phyloP scores from a whole-genome alignment of 2,113 vertebrate species.

The Pelmatolapia mariae region DNA sequence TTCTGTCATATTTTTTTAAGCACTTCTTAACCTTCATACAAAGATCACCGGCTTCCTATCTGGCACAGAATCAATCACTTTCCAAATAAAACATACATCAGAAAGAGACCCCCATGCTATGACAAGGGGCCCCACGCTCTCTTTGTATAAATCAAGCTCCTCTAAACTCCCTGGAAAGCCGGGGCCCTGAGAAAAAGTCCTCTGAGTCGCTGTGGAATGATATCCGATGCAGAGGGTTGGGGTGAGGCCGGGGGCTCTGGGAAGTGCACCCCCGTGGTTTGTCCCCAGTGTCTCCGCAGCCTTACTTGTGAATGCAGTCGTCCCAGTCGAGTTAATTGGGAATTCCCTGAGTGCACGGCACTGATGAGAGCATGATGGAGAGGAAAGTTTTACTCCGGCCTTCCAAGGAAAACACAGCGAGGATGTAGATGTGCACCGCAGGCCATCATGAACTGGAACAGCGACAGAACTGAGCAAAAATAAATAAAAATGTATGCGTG shows the following conservation, averaged over 20 bases:
- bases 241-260: constrained; percentile 52
- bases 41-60: constrained; percentile 19
- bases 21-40: neutral
- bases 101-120: constrained; percentile 46
- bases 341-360: constrained; percentile 51
- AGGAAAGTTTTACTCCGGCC: constrained; percentile 40
- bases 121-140: constrained; percentile 36
- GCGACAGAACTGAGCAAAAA: constrained; percentile 32
- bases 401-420: constrained; percentile 68
- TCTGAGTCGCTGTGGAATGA: constrained; percentile 43
- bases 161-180: constrained; percentile 45
- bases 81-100: constrained; percentile 55
- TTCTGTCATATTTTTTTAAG: neutral
- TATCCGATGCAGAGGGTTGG: constrained; percentile 48
- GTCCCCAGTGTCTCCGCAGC: constrained; percentile 21
- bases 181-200: constrained; percentile 52
- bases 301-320: constrained; percentile 34
- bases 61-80: constrained; percentile 45
- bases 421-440: constrained; percentile 50
- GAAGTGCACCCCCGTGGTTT: constrained; percentile 34
- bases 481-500: constrained; percentile 25
- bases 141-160: constrained; percentile 63
- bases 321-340: constrained; percentile 56
- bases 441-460: constrained; percentile 45
- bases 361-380: constrained; percentile 56